A percentile compares a stretch with the other conserved stretches of the same genome.
These are phyloP conservation scores for Sebastes diploproa DNA, from an alignment of 2,797 vertebrate genomes.

Conservation along the genomic window DNA sequence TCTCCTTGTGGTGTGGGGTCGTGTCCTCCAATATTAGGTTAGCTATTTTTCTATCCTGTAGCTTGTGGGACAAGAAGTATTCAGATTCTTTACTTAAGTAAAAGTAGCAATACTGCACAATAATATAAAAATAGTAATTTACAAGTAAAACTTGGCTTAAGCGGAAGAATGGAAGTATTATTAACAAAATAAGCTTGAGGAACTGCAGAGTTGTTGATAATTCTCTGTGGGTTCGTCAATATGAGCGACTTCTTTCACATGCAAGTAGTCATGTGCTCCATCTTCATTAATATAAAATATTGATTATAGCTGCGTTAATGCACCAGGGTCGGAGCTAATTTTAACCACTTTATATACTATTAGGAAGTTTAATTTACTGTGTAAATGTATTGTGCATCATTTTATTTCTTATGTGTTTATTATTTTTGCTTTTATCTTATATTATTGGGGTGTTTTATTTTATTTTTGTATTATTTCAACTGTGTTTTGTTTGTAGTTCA, in stretches of 20 bases:
- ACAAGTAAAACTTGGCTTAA: neutral
- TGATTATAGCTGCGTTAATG: neutral
- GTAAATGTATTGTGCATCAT: neutral
- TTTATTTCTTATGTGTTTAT: neutral
- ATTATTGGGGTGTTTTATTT: neutral
- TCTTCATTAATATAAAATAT: neutral
- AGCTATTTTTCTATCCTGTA: neutral
- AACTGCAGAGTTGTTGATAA: neutral
- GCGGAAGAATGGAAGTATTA: neutral
- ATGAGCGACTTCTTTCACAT: neutral
- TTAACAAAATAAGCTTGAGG: neutral
- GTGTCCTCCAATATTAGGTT: too few species aligned
- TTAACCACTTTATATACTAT: neutral
- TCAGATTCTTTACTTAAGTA: neutral
- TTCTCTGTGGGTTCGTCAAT: neutral
- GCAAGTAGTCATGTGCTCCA: neutral
- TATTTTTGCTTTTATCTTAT: neutral
- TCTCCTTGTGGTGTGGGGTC: too few species aligned
- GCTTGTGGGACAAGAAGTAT: neutral
- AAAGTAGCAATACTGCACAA: neutral
- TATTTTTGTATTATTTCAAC: neutral
- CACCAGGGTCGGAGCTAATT: neutral
- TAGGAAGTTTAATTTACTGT: neutral
- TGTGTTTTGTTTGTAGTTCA: neutral
- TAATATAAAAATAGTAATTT: neutral